A percentile compares a stretch with the other conserved stretches of the same genome.
Conservation (phyloP, 2,797 vertebrate species). For the Dallia pectoralis region DNA sequence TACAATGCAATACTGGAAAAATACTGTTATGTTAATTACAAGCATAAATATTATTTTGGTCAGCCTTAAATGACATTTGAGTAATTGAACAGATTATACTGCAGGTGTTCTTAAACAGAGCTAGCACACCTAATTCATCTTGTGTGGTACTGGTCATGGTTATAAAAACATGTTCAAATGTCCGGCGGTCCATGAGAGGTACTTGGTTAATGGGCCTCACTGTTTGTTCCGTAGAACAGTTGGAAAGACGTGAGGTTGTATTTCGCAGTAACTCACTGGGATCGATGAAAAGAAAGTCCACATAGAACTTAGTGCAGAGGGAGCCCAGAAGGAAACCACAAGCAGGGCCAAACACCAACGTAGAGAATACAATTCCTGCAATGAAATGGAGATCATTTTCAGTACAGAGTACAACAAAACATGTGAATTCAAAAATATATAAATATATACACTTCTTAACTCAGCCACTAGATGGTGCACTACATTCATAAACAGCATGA, state of each 20-base stretch:
- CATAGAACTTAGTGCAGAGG: conserved; percentile 97
- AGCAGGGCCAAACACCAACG: conserved; percentile 96
- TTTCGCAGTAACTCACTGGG: conserved; percentile 78
- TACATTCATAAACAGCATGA: conserved; percentile 17
- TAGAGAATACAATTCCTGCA: conserved; percentile 97
- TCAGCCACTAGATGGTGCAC: conserved; percentile 36
- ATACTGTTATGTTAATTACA: not conserved
- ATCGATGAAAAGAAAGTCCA: conserved; percentile 95
- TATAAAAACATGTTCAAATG: too few species aligned
- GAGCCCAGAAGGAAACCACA: conserved; percentile 99
- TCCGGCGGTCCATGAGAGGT: not conserved
- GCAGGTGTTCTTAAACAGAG: too few species aligned
- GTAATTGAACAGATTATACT: too few species aligned
- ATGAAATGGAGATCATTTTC: conserved; percentile 2
- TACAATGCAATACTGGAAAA: not conserved
- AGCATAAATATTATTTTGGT: not conserved
- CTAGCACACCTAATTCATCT: too few species aligned
- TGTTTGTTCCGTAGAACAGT: not conserved
- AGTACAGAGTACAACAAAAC: not conserved
- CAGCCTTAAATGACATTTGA: not conserved
- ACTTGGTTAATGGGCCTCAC: not conserved
- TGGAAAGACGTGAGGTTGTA: not conserved
- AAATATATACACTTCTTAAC: not conserved
- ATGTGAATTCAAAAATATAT: not conserved
- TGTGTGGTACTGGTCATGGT: too few species aligned